Conservation (phyloP, 2,113 vertebrate genomes). For the Vulpes lagopus region DNA sequence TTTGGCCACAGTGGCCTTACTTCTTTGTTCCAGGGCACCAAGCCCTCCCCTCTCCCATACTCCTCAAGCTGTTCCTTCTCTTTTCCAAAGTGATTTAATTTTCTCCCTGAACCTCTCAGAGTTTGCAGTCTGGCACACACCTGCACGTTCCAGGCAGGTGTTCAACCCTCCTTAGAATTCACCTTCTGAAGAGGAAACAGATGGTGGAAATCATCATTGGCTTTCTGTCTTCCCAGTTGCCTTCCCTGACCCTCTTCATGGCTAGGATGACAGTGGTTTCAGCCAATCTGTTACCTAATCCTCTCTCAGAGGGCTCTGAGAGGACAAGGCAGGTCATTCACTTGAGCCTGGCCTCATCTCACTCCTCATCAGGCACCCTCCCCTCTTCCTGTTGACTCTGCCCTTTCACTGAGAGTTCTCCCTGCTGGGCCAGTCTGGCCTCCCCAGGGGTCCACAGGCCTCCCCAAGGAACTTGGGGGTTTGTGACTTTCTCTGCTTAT, state of each 20-base stretch:
- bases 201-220: no score
- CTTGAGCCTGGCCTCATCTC: neutral
- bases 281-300: neutral
- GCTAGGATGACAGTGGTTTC: neutral
- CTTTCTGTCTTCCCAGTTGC: neutral
- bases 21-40: neutral
- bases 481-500: neutral
- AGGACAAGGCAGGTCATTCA: neutral
- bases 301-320: neutral
- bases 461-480: no score
- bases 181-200: neutral
- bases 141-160: neutral
- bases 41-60: neutral
- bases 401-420: neutral
- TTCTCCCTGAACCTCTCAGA: neutral
- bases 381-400: neutral
- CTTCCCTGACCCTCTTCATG: neutral
- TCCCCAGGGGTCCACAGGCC: neutral
- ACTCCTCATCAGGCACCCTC: neutral
- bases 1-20: neutral
- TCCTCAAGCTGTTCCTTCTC: neutral
- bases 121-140: neutral
- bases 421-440: neutral
- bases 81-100: neutral
- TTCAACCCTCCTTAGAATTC: neutral